Evolutionary conservation across 1,140 invertebrate genomes (phyloP), one percentile per base, ranked within the genome.

Genomic region (Leptoteleia sp.): DNA sequence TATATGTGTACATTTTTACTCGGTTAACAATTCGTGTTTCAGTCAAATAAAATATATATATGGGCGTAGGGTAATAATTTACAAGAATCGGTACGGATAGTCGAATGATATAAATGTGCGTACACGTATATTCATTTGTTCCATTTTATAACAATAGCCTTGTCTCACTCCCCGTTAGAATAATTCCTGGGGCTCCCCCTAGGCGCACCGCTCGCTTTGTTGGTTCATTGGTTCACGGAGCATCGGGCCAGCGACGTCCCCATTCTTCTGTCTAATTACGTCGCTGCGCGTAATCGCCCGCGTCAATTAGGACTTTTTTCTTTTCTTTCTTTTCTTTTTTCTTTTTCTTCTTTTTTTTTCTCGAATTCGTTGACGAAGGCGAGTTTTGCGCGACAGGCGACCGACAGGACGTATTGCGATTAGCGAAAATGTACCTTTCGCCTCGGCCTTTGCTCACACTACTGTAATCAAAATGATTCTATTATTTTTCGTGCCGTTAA

Each of bases 251-350:
- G 52, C 68, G 73, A 68, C 80, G 71, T 59, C 62, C 76, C 75
- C 75, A 84, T 84, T 84, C 83, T 83, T 83, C 81, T 84, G 81
- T 83, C 82, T 83, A 83, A 84, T 84, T 84, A 84, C 83, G 82
- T 76, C 73, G 83, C 81, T 82, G 75, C 82, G 81, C 79, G 83
- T 82, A 84, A 84, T 84, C 83, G 83, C 77, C 64, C 82, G 82
- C 83, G 83, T 84, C 83, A 82, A 84, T 84, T 84, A 84, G 83
- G 76, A 82, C 57, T 81, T 84, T 82, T 71, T n/a, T n/a, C n/a
- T n/a, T n/a, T n/a, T n/a, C n/a, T n/a, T n/a, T n/a, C n/a, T n/a
- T n/a, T n/a, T n/a, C n/a, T n/a, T n/a, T n/a, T n/a, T n/a, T n/a
- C n/a, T n/a, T n/a, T n/a, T n/a, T n/a, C n/a, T n/a, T n/a, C n/a